phyloP scores from a whole-genome alignment of 2,113 vertebrate species.

The Pseudopipra pipra region DNA sequence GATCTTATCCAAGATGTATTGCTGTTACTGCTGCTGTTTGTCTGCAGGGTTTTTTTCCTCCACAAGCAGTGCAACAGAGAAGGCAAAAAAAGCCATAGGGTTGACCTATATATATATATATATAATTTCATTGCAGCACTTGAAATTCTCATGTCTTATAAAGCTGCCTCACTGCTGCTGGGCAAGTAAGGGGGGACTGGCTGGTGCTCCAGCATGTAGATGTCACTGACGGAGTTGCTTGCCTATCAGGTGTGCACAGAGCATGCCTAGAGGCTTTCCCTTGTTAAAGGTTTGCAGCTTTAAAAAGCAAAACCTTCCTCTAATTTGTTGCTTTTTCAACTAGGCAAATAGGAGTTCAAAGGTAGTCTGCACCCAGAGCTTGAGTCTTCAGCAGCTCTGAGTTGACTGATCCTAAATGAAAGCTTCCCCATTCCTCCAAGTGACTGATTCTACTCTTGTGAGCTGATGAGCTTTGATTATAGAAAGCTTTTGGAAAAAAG shows the following conservation, averaged over 20 bases:
- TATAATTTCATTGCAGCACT: slow-evolving; percentile 10
- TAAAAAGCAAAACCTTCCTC: background rate
- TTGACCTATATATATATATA: slow-evolving; percentile 44
- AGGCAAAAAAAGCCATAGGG: background rate
- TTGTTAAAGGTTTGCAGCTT: background rate
- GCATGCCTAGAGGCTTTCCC: background rate
- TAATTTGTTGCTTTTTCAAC: background rate
- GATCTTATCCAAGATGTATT: background rate
- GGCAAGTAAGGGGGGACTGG: background rate
- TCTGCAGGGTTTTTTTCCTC: background rate
- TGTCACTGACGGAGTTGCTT: background rate
- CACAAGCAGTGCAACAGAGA: background rate
- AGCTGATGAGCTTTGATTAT: background rate
- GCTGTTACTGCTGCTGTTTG: background rate
- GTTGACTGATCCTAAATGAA: background rate
- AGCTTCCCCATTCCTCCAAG: background rate
- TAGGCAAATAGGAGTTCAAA: background rate
- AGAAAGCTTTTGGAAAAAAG: background rate
- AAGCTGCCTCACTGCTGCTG: background rate
- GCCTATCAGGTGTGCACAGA: background rate
- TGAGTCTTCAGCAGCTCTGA: background rate
- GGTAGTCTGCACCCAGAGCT: background rate
- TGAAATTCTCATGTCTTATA: background rate
- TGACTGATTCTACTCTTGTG: background rate
- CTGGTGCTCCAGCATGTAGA: background rate